These are phyloP conservation scores for Helobdella robusta DNA, from an alignment of 2,888 invertebrate genomes.

Conservation along the genomic window DNA sequence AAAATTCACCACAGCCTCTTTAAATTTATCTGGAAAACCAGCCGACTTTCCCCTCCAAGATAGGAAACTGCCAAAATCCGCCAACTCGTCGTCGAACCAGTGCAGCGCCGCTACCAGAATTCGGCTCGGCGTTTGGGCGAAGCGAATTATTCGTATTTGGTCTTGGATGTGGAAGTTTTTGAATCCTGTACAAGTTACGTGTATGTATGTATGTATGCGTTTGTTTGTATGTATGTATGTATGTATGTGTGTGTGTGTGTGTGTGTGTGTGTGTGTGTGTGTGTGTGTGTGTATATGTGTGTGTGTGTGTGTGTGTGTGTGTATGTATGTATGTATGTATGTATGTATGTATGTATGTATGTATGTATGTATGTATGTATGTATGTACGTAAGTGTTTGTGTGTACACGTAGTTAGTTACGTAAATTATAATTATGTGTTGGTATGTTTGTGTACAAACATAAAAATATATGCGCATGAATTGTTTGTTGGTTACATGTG, in stretches of 20 bases:
- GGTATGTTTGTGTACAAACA: no score
- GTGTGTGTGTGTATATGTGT: neutral
- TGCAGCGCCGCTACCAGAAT: slow-evolving; percentile 33
- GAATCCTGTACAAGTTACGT: slow-evolving; percentile 27
- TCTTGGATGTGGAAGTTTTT: slow-evolving; percentile 26
- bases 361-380: no score
- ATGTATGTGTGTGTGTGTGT: neutral
- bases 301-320: slow-evolving; percentile 1
- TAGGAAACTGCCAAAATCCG: slow-evolving; percentile 33
- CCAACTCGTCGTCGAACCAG: slow-evolving; percentile 31
- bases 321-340: neutral
- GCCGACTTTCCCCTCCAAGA: slow-evolving; percentile 28
- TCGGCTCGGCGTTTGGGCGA: slow-evolving; percentile 33
- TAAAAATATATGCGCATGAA: no score
- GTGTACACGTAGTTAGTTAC: no score
- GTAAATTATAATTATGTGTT: no score
- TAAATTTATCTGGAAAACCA: slow-evolving; percentile 29
- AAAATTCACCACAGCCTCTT: slow-evolving; percentile 28
- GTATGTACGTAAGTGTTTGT: no score
- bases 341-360: no score
- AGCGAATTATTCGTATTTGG: slow-evolving; percentile 30
- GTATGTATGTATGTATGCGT: neutral
- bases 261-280: slow-evolving; percentile 1
- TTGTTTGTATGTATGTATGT: neutral
- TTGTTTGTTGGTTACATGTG: no score